Conservation (phyloP, 2,797 vertebrate genomes). For the Lemur catta region DNA sequence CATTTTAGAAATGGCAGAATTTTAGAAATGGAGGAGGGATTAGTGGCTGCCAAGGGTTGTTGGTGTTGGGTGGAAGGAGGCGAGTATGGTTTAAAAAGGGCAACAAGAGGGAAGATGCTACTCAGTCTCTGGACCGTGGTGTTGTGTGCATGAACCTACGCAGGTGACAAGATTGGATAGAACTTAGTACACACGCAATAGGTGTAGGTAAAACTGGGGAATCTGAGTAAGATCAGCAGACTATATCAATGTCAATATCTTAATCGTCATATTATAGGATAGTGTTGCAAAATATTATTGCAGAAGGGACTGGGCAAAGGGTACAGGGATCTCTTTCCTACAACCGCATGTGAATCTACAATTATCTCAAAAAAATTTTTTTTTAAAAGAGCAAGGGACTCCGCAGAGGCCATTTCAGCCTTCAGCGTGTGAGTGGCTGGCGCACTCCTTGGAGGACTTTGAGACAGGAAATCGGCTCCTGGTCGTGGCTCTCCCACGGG, state of each 20-base stretch:
- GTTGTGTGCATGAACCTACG: too few species aligned
- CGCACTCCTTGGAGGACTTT: background rate
- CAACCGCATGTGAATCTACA: background rate
- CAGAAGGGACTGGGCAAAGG: background rate
- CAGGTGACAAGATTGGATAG: background rate
- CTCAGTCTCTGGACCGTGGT: background rate
- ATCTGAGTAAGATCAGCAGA: fast-evolving
- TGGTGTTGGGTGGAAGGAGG: background rate
- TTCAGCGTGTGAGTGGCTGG: too few species aligned
- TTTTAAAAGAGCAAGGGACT: background rate
- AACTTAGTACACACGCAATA: background rate
- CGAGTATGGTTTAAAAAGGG: background rate
- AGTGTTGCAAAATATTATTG: background rate
- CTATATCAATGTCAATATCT: too few species aligned
- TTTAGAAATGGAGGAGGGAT: background rate
- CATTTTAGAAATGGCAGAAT: background rate
- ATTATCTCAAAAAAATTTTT: background rate
- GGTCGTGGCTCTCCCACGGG: background rate
- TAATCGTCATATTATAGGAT: background rate
- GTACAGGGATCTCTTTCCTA: background rate
- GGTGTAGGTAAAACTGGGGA: background rate
- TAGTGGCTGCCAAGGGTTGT: fast-evolving
- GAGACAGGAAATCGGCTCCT: background rate
- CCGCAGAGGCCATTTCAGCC: background rate
- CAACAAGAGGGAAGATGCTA: too few species aligned